phyloP scores from a whole-genome alignment of 1,140 invertebrate species.

The Bombyx mandarina region DNA sequence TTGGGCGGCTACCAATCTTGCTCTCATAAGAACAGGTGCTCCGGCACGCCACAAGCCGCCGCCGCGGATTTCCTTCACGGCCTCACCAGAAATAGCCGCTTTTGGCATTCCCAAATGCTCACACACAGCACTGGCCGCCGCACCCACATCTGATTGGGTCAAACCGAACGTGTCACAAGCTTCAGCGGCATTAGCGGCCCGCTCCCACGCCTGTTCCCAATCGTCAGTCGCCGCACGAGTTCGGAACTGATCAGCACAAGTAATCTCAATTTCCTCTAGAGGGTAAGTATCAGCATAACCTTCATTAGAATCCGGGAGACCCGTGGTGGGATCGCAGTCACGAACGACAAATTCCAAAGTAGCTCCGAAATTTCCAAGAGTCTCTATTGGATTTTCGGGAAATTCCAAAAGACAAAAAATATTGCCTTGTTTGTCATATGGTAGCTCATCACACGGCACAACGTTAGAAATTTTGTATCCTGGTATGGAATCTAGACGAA shows the following conservation, averaged over 20 bases:
- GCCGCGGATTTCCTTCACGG: slow-evolving; percentile 81
- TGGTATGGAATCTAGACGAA: slow-evolving; percentile 87
- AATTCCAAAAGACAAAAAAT: slow-evolving; percentile 90
- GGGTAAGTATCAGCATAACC: slow-evolving; percentile 80
- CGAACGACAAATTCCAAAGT: slow-evolving; percentile 94
- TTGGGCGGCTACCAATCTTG: slow-evolving; percentile 83
- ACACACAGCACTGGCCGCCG: slow-evolving; percentile 82
- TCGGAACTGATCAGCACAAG: slow-evolving; percentile 82
- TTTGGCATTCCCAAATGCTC: slow-evolving; percentile 90
- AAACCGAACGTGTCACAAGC: slow-evolving; percentile 39
- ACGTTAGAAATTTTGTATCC: slow-evolving; percentile 82
- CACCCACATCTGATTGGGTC: slow-evolving; percentile 81
- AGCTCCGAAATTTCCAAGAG: slow-evolving; percentile 85
- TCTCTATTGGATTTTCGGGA: slow-evolving; percentile 81
- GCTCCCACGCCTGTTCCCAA: slow-evolving; percentile 40
- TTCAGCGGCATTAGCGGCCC: slow-evolving; percentile 25
- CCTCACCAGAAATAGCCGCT: slow-evolving; percentile 28
- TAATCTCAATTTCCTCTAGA: slow-evolving; percentile 89
- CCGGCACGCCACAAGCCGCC: slow-evolving; percentile 74
- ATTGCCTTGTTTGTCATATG: slow-evolving; percentile 88
- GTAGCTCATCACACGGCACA: slow-evolving; percentile 82
- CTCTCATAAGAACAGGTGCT: slow-evolving; percentile 86
- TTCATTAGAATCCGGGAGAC: slow-evolving; percentile 79
- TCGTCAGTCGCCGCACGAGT: slow-evolving; percentile 29
- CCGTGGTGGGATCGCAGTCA: slow-evolving; percentile 96